Base-by-base conservation (phyloP, 2,797 vertebrate genomes). In the Hippoglossus hippoglossus region DNA sequence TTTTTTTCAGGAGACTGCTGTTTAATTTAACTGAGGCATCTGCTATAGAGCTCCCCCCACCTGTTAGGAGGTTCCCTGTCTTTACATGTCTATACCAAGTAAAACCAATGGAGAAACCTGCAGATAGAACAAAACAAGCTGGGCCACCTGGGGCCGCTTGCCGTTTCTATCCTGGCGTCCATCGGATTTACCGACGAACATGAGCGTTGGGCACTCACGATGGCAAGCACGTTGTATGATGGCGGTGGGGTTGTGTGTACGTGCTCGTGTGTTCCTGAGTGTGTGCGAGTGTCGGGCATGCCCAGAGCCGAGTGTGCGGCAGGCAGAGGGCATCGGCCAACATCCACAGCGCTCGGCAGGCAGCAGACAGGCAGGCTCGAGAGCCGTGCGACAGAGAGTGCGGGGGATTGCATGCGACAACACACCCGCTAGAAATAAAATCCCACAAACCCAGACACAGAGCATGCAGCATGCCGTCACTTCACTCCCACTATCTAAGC, bases 11-110 rank as follows among this genome's bases (percentile, higher is more conserved):
- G 91, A 90, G 91, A 91, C 87, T 73, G 76, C 78, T 79, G 78
- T 67, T 79, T 72, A 12, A 72, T 63, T 80, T 72, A 63, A 76
- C 78, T 61, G 44, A 76, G 87, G 87, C 90, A 68, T 89, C 73
- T 71, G 88, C 89, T 90, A 90, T 92, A 93, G 94, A 95, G 94
- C 94, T 94, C 93, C 94, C 93, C 91, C 92, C 90, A 92, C 93
- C 93, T 90, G 79, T 75, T 63, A 87, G 90, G 92, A 93, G 90
- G 90, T 93, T 90, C 87, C 87, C 91, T 93, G 81, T 80, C 81
- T 89, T 84, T 67, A 87, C 77, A 78, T 81, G 75, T 90, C 76
- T 88, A 85, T 68, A 83, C 77, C 77, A 86, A 86, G 89, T 88
- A 89, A 89, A 92, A 87, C 83, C 82, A 89, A 94, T 91, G 86